These are phyloP conservation scores for Sipha flava DNA, from an alignment of 1,140 invertebrate species.

Conservation along the genomic window DNA sequence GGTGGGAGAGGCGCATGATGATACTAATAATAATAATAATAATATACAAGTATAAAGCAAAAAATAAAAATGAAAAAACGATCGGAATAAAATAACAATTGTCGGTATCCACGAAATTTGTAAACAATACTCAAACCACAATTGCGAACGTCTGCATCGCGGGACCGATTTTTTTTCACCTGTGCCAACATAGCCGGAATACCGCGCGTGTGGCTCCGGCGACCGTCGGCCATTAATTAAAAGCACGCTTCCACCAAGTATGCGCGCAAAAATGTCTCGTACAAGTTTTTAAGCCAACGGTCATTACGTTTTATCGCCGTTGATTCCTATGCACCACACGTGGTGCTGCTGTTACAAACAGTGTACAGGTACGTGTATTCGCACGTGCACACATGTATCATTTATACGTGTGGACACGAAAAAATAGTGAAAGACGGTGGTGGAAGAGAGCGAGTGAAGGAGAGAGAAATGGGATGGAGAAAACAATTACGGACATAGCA, in stretches of 20 bases:
- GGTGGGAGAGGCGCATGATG: not conserved
- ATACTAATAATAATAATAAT: not conserved
- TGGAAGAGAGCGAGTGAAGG: not conserved
- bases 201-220: not conserved
- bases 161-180: slow-evolving; percentile 25
- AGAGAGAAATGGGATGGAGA: not conserved
- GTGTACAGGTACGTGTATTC: not conserved
- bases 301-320: not conserved
- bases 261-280: slow-evolving; percentile 1
- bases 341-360: not conserved
- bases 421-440: not conserved
- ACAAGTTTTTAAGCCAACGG: not conserved
- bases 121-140: not conserved
- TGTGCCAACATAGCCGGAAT: slow-evolving; percentile 27
- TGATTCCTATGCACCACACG: not conserved
- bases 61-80: not conserved
- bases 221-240: slow-evolving; percentile 23
- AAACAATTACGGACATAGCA: slow-evolving; percentile 3
- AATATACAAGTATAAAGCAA: not conserved
- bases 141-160: not conserved
- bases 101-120: slow-evolving; percentile 27
- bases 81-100: slow-evolving; percentile 26
- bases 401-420: not conserved
- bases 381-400: not conserved
- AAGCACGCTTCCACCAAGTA: slow-evolving; percentile 21